phyloP scores from a whole-genome alignment of 1,140 invertebrate genomes.

The Bombus difficillimus region DNA sequence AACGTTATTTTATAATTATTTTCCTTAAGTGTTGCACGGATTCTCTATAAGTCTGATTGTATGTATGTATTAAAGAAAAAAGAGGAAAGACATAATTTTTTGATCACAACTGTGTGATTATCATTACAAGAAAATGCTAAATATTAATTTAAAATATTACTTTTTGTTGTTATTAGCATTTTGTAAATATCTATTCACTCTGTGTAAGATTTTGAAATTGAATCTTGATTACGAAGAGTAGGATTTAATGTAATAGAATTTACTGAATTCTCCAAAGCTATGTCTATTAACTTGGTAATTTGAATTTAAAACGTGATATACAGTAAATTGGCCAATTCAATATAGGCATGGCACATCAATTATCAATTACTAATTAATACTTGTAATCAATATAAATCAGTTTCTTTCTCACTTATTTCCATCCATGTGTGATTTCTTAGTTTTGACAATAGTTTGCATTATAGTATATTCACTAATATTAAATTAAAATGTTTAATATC shows the following conservation, averaged over 20 bases:
- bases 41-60: slow-evolving; percentile 59
- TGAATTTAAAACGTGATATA: slow-evolving; percentile 56
- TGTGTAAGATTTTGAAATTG: slow-evolving; percentile 56
- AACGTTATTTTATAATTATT: slow-evolving; percentile 22
- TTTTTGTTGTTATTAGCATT: slow-evolving; percentile 63
- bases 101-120: slow-evolving; percentile 36
- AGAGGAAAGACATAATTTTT: slow-evolving; percentile 18
- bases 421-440: slow-evolving; percentile 51
- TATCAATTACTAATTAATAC: slow-evolving; percentile 46
- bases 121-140: slow-evolving; percentile 43
- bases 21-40: slow-evolving; percentile 58
- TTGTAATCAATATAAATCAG: slow-evolving; percentile 32
- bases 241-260: slow-evolving; percentile 52
- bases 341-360: slow-evolving; percentile 56
- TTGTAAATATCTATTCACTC: slow-evolving; percentile 70
- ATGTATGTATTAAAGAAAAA: slow-evolving; percentile 44
- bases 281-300: slow-evolving; percentile 41
- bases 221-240: slow-evolving; percentile 56
- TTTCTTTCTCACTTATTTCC: slow-evolving; percentile 55
- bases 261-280: slow-evolving; percentile 57
- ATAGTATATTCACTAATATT: slow-evolving; percentile 25
- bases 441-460: slow-evolving; percentile 24
- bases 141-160: slow-evolving; percentile 62
- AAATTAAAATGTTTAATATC: slow-evolving; percentile 23
- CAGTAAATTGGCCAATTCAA: slow-evolving; percentile 50